Evolutionary conservation across 2,113 vertebrate species (phyloP), one percentile per base, ranked within the genome.

Genomic region (Pseudopipra pipra): DNA sequence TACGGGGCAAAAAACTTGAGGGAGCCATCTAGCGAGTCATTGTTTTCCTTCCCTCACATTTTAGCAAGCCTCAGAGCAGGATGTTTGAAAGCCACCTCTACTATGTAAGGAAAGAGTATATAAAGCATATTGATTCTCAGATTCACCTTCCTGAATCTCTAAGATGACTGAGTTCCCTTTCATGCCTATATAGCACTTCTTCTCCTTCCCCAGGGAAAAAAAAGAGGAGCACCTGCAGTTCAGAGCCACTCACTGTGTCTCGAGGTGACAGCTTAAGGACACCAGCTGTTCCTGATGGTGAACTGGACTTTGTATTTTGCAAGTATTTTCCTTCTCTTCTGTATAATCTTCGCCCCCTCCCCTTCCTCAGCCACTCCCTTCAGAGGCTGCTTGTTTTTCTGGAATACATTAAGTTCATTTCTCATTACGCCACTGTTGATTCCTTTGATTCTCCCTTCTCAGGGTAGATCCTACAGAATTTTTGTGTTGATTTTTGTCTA

Each of bases 371-470:
- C 31, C 35, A 28, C 24, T 65, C 18, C 49, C 19, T 75, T 93
- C 74, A 68, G 22, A 72, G 61, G 35, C 20, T 82, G 28, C 62
- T 43, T 66, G 25, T 52, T 76, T 56, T 85, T 95, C 49, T 76
- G 55, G 44, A 91, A 73, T 72, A 92, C 8, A 65, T 85, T 72
- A 93, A 54, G 13, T 74, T 76, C 4, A 55, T 63, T 85, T 87
- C 61, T 89, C 35, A 51, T 86, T 76, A 79, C 68, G 93, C 81
- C 66, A 66, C 67, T 59, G 17, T 15, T 47, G 33, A 83, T 67
- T 81, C 54, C 81, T 96, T 91, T 87, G 82, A 97, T 93, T 90
- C 31, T 75, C 51, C 66, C 43, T 78, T 93, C 39, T 61, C 43
- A n/a, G 58, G 5, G 43, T 12, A 75, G 46, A 81, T 37, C 44